Conservation (phyloP, 2,113 vertebrate species). For the Saccopteryx leptura region DNA sequence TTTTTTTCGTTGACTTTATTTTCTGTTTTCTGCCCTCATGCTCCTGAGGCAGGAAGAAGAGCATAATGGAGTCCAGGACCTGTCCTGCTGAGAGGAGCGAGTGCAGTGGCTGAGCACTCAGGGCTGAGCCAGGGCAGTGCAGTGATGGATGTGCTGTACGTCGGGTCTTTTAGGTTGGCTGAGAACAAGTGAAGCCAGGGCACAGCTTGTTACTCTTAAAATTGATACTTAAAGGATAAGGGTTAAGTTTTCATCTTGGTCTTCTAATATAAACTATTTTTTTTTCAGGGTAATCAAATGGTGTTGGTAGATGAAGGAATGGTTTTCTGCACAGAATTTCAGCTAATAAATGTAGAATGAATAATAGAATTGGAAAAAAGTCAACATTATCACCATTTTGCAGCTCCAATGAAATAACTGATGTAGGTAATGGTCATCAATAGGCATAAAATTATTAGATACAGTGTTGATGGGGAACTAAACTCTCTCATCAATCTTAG, state of each 20-base stretch:
- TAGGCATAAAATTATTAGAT: not conserved
- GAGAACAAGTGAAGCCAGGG: not conserved
- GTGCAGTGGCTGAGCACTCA: not conserved
- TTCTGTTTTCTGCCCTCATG: not conserved
- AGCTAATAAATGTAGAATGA: not conserved
- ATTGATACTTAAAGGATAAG: constrained; percentile 8
- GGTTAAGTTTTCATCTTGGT: not conserved
- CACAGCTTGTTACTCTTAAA: constrained; percentile 35
- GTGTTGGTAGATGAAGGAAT: not conserved
- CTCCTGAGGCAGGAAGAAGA: not conserved
- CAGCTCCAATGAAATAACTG: not conserved
- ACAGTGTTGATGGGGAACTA: not conserved
- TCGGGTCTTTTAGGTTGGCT: not conserved
- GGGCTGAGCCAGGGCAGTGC: not conserved
- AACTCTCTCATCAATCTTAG: not conserved
- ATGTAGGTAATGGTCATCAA: not conserved
- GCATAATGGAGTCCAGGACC: not conserved
- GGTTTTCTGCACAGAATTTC: not conserved
- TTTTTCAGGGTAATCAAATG: constrained; percentile 19
- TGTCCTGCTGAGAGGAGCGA: not conserved
- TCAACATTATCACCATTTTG: not conserved
- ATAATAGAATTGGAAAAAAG: not conserved
- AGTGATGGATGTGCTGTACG: not conserved
- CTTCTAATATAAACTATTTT: constrained; percentile 36
- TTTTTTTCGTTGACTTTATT: no score